Conservation (phyloP, 2,113 vertebrate genomes). For the Hippocampus mohnikei region DNA sequence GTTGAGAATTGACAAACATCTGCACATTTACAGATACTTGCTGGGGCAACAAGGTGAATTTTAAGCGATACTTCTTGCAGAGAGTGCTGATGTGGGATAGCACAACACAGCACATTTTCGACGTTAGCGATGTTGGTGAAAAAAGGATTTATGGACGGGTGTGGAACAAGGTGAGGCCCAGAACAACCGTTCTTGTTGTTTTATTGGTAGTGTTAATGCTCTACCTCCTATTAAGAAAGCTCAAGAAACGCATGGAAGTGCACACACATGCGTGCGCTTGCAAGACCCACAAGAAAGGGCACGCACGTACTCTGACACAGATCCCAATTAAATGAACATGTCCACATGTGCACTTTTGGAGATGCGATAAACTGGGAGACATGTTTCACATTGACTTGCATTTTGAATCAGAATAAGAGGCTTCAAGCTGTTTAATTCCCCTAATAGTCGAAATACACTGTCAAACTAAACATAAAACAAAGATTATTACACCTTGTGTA, state of each 20-base stretch:
- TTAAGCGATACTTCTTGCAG: conserved; percentile 52
- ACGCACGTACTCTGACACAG: conserved; percentile 28
- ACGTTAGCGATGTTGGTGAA: conserved; percentile 58
- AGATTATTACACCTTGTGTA: too few species aligned
- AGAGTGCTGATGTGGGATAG: conserved; percentile 74
- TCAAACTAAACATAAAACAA: too few species aligned
- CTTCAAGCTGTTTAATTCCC: too few species aligned
- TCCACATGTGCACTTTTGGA: conserved; percentile 29
- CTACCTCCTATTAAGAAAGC: conserved; percentile 52
- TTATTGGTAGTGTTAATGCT: conserved; percentile 73
- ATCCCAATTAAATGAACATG: conserved; percentile 21
- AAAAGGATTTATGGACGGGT: conserved; percentile 62
- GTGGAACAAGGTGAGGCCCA: conserved; percentile 68
- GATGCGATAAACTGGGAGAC: neutral
- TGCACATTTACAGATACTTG: conserved; percentile 39
- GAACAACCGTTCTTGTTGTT: conserved; percentile 74
- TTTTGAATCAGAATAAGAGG: neutral
- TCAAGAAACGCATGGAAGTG: conserved; percentile 42
- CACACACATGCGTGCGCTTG: conserved; percentile 61
- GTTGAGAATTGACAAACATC: conserved; percentile 13
- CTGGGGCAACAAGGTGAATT: conserved; percentile 44
- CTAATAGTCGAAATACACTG: too few species aligned
- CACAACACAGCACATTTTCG: conserved; percentile 73
- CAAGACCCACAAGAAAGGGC: conserved; percentile 54
- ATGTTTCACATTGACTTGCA: neutral